phyloP scores from a whole-genome alignment of 2,797 vertebrate genomes.

The Coendou prehensilis region DNA sequence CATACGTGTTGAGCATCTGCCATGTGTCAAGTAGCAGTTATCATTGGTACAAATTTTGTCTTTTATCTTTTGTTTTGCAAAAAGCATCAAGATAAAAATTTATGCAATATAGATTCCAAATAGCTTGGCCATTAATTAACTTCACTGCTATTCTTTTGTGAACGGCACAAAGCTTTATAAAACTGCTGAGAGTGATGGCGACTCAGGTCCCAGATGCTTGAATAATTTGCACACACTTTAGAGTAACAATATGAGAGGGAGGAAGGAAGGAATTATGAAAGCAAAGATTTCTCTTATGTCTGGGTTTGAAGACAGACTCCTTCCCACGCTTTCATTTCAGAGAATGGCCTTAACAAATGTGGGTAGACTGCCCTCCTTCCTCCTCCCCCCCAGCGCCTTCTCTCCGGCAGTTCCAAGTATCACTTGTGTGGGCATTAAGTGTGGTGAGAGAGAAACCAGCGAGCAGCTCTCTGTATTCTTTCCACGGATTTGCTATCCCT shows the following conservation, averaged over 20 bases:
- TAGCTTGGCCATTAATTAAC: conserved; percentile 68
- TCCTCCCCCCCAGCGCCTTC: too few relatives aligned
- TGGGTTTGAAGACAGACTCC: conserved; percentile 40
- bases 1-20: not conserved
- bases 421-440: not conserved
- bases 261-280: conserved; percentile 24
- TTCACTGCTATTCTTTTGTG: conserved; percentile 74
- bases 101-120: conserved; percentile 64
- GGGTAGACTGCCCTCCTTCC: not conserved
- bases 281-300: conserved; percentile 24
- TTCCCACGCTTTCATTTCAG: not conserved
- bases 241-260: conserved; percentile 44
- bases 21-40: not conserved
- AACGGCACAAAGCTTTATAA: conserved; percentile 63
- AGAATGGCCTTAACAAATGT: not conserved
- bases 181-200: conserved; percentile 40
- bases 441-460: not conserved
- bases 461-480: conserved; percentile 5
- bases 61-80: conserved; percentile 32
- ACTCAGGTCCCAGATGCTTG: conserved; percentile 49
- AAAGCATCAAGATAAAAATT: conserved; percentile 63
- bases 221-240: conserved; percentile 53
- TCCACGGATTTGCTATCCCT: not conserved
- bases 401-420: not conserved
- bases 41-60: not conserved